A percentile compares a stretch with the other conserved stretches of the same genome.
Conservation (phyloP, 2,888 invertebrate genomes). For the Lycaena phlaeas region DNA sequence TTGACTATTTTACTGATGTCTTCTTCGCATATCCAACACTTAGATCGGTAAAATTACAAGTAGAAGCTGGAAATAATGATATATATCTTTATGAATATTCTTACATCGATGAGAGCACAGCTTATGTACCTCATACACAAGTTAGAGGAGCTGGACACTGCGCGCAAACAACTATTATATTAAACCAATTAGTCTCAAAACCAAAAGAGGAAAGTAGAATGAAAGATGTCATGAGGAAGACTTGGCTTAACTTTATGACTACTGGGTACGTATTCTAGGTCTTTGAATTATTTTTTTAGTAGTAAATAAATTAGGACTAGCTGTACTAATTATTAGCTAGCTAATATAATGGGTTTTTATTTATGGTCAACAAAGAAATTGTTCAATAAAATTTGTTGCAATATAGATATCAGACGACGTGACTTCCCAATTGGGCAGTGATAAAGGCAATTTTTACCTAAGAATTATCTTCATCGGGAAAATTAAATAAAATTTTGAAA, state of each 20-base stretch:
- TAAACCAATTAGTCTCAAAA: conserved; percentile 5
- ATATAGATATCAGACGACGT: too few species aligned
- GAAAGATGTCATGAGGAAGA: conserved; percentile 10
- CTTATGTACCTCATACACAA: conserved; percentile 22
- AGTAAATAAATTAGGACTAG: too few species aligned
- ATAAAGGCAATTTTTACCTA: too few species aligned
- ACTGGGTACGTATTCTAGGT: conserved; percentile 9
- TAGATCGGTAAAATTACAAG: conserved; percentile 24
- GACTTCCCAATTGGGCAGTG: too few species aligned
- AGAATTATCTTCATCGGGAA: too few species aligned
- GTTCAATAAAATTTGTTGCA: too few species aligned
- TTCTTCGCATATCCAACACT: conserved; percentile 27
- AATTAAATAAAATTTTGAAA: too few species aligned
- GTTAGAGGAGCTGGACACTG: conserved; percentile 29
- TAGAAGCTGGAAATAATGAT: conserved; percentile 22
- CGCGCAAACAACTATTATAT: conserved; percentile 23
- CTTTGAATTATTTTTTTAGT: too few species aligned
- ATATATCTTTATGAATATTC: conserved; percentile 35
- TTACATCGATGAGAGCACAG: conserved; percentile 26
- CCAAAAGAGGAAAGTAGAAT: conserved; percentile 10
- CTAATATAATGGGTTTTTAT: too few species aligned
- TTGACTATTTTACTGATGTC: conserved; percentile 38
- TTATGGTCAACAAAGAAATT: too few species aligned
- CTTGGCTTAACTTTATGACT: conserved; percentile 16
- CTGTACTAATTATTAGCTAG: too few species aligned